Evolutionary conservation across 2,888 invertebrate species (phyloP).

Genomic region (Apotomis betuletana): DNA sequence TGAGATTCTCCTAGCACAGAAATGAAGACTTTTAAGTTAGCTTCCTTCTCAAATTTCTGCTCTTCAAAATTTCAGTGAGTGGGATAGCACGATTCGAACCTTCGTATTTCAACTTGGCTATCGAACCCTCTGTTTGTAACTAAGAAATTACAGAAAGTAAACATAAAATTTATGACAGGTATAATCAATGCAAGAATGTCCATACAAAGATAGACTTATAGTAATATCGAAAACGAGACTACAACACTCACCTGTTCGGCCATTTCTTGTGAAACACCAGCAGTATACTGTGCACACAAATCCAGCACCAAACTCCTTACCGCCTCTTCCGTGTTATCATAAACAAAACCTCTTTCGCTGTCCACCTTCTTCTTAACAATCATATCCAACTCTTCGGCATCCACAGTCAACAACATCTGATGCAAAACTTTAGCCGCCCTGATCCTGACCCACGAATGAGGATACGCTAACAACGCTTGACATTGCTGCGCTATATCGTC

Average conservation of each 20-base stretch:
- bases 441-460: conserved; percentile 94
- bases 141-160: too few species aligned
- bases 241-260: conserved; percentile 85
- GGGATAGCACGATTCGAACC: too few species aligned
- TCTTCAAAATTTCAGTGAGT: too few species aligned
- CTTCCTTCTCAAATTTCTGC: too few species aligned
- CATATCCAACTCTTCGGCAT: conserved; percentile 84
- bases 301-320: conserved; percentile 88
- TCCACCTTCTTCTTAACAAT: conserved; percentile 68
- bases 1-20: too few species aligned
- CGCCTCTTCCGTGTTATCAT: conserved; percentile 83
- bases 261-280: conserved; percentile 87
- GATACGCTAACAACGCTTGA: conserved; percentile 89
- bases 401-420: conserved; percentile 86
- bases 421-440: conserved; percentile 90
- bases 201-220: too few species aligned
- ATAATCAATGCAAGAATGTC: too few species aligned
- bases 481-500: conserved; percentile 86
- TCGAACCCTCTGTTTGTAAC: too few species aligned
- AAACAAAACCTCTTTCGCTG: conserved; percentile 83
- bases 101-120: too few species aligned
- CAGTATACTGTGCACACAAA: conserved; percentile 88
- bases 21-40: too few species aligned
- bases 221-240: too few species aligned
- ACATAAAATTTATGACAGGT: too few species aligned